Evolutionary conservation across 2,797 vertebrate genomes (phyloP).

Genomic region (Gouania willdenowi): DNA sequence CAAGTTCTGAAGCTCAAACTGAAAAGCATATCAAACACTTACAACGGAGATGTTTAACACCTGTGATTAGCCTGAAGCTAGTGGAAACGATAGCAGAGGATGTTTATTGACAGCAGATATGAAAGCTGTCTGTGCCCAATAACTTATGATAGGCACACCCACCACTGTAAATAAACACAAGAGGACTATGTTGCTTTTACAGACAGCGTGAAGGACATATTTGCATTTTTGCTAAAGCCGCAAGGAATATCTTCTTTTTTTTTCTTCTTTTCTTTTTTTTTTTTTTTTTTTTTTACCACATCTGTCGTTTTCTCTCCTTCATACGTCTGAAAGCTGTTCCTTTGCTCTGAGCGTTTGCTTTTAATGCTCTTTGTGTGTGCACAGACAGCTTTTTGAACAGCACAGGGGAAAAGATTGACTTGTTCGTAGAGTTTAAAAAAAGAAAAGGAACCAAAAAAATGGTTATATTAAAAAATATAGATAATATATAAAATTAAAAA

Average conservation of each 20-base stretch:
- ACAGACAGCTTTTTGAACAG: neutral
- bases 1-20: conserved; percentile 1
- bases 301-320: conserved; percentile 25
- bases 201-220: conserved; percentile 33
- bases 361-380: conserved; percentile 1
- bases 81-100: conserved; percentile 11
- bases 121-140: neutral
- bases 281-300: conserved; percentile 37
- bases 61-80: conserved; percentile 8
- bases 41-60: conserved; percentile 17
- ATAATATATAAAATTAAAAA: too few relatives aligned
- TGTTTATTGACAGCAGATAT: conserved; percentile 15
- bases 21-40: conserved; percentile 8
- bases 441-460: conserved; percentile 1
- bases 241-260: conserved; percentile 21
- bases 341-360: conserved; percentile 9
- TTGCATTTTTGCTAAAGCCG: conserved; percentile 39
- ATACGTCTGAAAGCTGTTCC: conserved; percentile 33
- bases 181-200: conserved; percentile 10
- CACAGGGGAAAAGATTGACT: neutral
- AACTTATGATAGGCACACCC: conserved; percentile 2
- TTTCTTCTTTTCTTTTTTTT: too few relatives aligned
- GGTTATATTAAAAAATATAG: too few relatives aligned
- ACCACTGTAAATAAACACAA: conserved; percentile 10
- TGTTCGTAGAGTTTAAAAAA: neutral